phyloP scores from a whole-genome alignment of 2,113 vertebrate species.

The Aphelocoma coerulescens region DNA sequence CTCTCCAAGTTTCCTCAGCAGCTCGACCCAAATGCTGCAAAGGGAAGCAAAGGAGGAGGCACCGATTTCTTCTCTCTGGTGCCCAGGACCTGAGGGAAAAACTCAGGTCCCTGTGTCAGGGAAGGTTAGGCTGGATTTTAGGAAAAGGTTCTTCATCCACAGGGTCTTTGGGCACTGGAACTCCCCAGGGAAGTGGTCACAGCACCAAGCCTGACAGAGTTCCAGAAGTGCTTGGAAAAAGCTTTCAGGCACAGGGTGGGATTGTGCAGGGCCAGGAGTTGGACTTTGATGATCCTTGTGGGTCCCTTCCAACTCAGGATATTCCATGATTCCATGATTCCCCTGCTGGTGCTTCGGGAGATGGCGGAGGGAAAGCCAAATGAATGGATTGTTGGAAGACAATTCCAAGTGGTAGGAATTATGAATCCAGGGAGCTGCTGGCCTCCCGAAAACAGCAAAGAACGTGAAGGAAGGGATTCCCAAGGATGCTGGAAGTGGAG shows the following conservation, averaged over 20 bases:
- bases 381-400: background rate
- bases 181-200: background rate
- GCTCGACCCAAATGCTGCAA: background rate
- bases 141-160: background rate
- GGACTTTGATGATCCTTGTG: background rate
- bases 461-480: accelerated
- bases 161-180: background rate
- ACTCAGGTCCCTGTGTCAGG: background rate
- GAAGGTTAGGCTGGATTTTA: background rate
- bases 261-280: background rate
- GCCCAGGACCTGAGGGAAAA: background rate
- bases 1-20: background rate
- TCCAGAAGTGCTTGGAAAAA: background rate
- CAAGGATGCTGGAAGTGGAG: background rate
- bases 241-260: background rate
- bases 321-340: background rate
- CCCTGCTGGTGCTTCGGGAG: background rate
- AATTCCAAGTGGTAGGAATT: background rate
- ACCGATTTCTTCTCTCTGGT: background rate
- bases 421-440: background rate
- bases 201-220: background rate
- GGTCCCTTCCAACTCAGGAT: background rate
- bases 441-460: background rate
- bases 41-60: background rate
- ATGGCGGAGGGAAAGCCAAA: background rate